Evolutionary conservation across 2,113 vertebrate genomes (phyloP), one percentile per base, ranked within the genome.

Genomic region (Elaphurus davidianus): DNA sequence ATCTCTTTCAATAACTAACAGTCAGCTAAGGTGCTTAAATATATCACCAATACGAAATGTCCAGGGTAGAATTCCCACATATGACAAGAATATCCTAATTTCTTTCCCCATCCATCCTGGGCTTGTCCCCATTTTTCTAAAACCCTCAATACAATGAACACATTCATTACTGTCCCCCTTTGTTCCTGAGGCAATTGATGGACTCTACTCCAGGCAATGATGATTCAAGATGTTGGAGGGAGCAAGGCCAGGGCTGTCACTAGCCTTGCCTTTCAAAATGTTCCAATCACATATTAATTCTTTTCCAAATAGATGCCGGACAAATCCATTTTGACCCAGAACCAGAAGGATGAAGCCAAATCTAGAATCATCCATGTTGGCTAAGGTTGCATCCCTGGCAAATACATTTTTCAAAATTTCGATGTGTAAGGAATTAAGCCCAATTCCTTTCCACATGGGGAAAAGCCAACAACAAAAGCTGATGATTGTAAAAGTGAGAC

Each of bases 271-370:
- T 98, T 98, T 98, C 94, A 98, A 96, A 97, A 96, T 84, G 57
- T 98, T 97, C 97, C 98, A 98, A 93, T 97, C 91, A 74, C 93
- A 96, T 96, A 96, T 91, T 95, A 94, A 95, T 97, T 54, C 64
- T 79, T 95, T 97, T 98, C 97, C 98, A 98, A 97, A 98, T 95
- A 98, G 97, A 98, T 98, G 97, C 91, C 5, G 54, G 91, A 98
- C 98, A 98, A 98, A 98, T 98, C 88, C 91, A 97, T 98, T 98
- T 97, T 98, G 98, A 98, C 93, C 96, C 89, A 98, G 93, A 94
- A 98, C 81, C 97, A 96, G 89, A 93, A 96, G 14, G 76, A 94
- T 81, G 50, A 98, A 96, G 96, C 97, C 96, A 98, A 98, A 95
- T 97, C 97, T 97, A 96, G 96, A 98, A 97, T 98, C 93, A 96